A percentile compares a stretch with the other conserved stretches of the same genome.
Evolutionary conservation across 2,797 vertebrate species (phyloP).

Genomic region (Anguilla pacifica): DNA sequence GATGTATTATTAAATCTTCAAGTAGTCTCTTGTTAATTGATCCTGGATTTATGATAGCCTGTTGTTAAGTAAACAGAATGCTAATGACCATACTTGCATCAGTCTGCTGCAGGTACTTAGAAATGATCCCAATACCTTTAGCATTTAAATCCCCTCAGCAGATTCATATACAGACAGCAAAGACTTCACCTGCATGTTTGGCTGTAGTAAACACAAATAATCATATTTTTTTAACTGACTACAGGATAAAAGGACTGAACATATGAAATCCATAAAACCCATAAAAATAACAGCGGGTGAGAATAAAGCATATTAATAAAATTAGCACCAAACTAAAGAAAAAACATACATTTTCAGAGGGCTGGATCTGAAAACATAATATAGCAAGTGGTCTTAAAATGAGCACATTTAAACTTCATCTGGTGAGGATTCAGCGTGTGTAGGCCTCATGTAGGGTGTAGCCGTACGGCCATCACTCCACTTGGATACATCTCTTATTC

Average conservation of each 20-base stretch:
- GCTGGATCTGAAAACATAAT: not conserved
- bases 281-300: not conserved
- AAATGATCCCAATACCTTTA: not conserved
- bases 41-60: conserved; percentile 1
- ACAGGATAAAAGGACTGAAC: not conserved
- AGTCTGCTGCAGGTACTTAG: not conserved
- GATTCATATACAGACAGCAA: not conserved
- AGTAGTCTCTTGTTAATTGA: conserved; percentile 14
- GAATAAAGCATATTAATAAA: not conserved
- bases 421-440: not conserved
- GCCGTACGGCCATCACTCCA: not conserved
- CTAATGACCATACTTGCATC: not conserved
- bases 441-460: not conserved
- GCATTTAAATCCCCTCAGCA: not conserved
- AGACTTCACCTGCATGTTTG: not conserved
- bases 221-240: not conserved
- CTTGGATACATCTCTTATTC: not conserved
- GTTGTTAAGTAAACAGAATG: not conserved
- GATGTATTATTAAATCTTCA: conserved; percentile 4
- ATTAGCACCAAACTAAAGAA: not conserved
- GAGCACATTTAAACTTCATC: not conserved
- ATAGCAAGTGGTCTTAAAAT: not conserved
- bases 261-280: not conserved
- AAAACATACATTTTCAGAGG: not conserved
- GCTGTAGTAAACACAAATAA: not conserved